Conservation (phyloP, 2,113 vertebrate species). For the Aramus guarauna region DNA sequence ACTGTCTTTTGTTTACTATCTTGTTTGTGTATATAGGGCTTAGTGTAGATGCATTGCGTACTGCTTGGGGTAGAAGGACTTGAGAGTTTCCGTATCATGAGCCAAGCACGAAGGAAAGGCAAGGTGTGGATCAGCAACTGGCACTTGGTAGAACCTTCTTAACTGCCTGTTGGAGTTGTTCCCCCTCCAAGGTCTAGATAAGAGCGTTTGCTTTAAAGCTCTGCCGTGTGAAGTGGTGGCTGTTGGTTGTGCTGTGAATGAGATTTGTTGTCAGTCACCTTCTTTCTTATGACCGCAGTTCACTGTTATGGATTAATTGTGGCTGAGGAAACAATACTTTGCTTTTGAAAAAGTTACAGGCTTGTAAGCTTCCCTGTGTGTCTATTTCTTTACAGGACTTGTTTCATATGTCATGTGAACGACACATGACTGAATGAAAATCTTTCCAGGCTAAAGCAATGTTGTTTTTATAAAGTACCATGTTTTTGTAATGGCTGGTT, state of each 20-base stretch:
- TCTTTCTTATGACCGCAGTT: neutral
- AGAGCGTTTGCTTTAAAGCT: constrained; percentile 2
- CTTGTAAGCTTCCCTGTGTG: neutral
- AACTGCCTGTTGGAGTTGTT: neutral
- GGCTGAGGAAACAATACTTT: neutral
- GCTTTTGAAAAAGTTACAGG: neutral
- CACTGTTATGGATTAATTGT: neutral
- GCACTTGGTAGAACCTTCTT: neutral
- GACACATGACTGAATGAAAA: constrained; percentile 1
- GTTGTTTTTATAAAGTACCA: neutral
- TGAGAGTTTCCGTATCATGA: neutral
- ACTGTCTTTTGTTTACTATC: neutral
- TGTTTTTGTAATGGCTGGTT: neutral
- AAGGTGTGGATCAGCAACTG: neutral
- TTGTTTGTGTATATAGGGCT: neutral
- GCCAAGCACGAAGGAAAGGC: neutral
- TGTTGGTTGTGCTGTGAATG: neutral
- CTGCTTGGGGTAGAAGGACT: neutral
- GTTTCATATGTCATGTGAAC: neutral
- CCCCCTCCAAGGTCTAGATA: constrained; percentile 3
- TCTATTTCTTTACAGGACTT: neutral
- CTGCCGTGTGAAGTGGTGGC: neutral
- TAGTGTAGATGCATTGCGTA: neutral
- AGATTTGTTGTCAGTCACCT: neutral
- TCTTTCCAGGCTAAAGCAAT: neutral